Evolutionary conservation across 2,888 invertebrate genomes (phyloP).

Genomic region (Brachyptera putata): DNA sequence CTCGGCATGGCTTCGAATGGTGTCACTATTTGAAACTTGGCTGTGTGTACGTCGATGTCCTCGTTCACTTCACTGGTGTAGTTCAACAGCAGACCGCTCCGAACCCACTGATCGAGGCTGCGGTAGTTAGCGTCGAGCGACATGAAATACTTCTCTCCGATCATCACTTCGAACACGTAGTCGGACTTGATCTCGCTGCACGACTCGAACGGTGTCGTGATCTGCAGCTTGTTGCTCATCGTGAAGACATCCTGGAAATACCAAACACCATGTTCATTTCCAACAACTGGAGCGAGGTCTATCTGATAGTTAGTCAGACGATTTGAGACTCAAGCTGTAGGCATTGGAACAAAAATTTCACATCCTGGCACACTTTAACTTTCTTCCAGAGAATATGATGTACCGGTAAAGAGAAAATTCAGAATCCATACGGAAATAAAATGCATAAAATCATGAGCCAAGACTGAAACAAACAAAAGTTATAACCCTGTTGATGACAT

Average conservation of each 20-base stretch:
- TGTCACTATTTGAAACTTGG: constrained; percentile 43
- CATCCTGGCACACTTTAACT: too few species aligned
- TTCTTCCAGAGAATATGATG: too few species aligned
- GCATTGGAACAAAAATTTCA: too few species aligned
- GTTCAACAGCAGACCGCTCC: constrained; percentile 50
- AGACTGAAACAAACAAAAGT: too few species aligned
- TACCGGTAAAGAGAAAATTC: too few species aligned
- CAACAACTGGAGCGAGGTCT: too few species aligned
- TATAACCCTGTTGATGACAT: too few species aligned
- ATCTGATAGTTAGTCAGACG: too few species aligned
- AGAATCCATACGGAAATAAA: too few species aligned
- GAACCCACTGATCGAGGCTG: constrained; percentile 46
- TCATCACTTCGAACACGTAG: constrained; percentile 49
- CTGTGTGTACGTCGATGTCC: constrained; percentile 45
- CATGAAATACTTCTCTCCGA: constrained; percentile 47
- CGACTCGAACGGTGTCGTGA: constrained; percentile 52
- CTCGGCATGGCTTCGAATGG: constrained; percentile 26
- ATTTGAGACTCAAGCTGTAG: too few species aligned
- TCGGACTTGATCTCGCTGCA: constrained; percentile 50
- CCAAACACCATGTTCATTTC: too few species aligned
- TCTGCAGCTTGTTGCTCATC: constrained; percentile 54
- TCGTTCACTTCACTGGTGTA: constrained; percentile 48
- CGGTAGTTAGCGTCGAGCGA: constrained; percentile 48
- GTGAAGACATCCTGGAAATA: constrained; percentile 47
- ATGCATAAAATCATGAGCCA: too few species aligned